Base-by-base conservation (phyloP, 2,888 invertebrate species). In the Scaptomyza parva region DNA sequence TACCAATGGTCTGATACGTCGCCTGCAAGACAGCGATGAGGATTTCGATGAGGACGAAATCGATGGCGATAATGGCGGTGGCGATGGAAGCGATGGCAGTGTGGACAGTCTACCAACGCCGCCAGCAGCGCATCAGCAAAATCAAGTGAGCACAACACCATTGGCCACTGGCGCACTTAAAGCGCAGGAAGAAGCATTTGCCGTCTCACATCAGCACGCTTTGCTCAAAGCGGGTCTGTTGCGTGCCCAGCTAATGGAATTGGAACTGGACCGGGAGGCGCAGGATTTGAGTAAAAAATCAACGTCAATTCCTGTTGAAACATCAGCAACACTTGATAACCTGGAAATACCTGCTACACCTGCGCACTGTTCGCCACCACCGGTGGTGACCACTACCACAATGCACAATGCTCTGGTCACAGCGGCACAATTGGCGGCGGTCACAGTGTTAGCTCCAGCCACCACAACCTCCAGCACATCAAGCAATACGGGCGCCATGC, bases 11-110 rank as follows among this genome's bases (percentile, higher is more conserved):
- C 77, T 91, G 0, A 91, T 91, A 62, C 86, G 90, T 4, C 90
- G 90, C 11, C 77, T 91, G 62, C 90, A 90, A 45, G 91, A 91
- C 71, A 90, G 90, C 55, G 91, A 91, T 48, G 91, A 91, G 55
- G 91, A 91, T 53, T 91, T 83, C 50, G 90, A 91, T 61, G 91
- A 91, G 71, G 91, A 91, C 47, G 91, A 91, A 30, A 79, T 86
- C 2, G 89, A 88, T 3, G 89, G 81, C 4, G 90, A 89, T 7
- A 78, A 58, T 2, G 83, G 65, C 9, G 83, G 70, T 2, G 79
- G 70, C 3, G 79, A 75, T 43, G 70, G 12, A 0, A 78, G 82
- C 26, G 78, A 78, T 30, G 58, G 53, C 11, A 79, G 76, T 48
- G 18, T 71, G 8, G 80, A 83, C 18, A 73, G 70, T n/a, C 22